phyloP scores from a whole-genome alignment of 2,888 invertebrate species.

The Drosophila neoperkinsi region DNA sequence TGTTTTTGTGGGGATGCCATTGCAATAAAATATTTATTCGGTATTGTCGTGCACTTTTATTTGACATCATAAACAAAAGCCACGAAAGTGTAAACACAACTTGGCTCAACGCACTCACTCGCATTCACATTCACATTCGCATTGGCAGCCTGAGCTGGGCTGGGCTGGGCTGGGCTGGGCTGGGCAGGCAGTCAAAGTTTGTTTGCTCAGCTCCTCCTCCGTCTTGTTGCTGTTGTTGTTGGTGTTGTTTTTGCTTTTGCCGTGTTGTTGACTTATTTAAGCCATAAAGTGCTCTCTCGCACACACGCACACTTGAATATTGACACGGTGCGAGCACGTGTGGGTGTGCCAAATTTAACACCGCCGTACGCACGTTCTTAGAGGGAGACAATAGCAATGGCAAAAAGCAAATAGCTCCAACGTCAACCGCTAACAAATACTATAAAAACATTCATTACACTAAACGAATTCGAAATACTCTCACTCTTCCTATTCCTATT shows the following conservation, averaged over 20 bases:
- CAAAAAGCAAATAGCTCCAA: constrained; percentile 42
- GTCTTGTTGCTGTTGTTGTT: constrained; percentile 20
- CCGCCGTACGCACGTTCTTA: constrained; percentile 72
- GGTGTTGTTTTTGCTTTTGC: constrained; percentile 30
- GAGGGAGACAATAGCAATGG: constrained; percentile 38
- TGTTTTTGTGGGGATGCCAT: constrained; percentile 54
- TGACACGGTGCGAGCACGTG: constrained; percentile 69
- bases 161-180: constrained; percentile 3
- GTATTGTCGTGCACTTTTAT: constrained; percentile 83
- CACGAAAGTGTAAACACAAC: constrained; percentile 82
- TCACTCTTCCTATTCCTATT: background rate
- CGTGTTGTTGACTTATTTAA: constrained; percentile 80
- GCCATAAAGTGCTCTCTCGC: constrained; percentile 76
- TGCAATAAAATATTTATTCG: constrained; percentile 82
- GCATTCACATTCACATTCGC: constrained; percentile 12
- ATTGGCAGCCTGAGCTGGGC: constrained; percentile 20
- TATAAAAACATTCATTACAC: constrained; percentile 12
- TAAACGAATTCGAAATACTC: constrained; percentile 36
- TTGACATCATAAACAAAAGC: constrained; percentile 81
- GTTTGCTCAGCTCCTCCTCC: constrained; percentile 43
- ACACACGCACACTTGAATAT: constrained; percentile 55
- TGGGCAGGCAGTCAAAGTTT: constrained; percentile 49
- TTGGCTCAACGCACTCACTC: constrained; percentile 56
- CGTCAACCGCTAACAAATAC: constrained; percentile 45
- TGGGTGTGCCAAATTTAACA: constrained; percentile 79